Base-by-base conservation (phyloP, 1,140 invertebrate genomes). In the Lucilia cuprina region DNA sequence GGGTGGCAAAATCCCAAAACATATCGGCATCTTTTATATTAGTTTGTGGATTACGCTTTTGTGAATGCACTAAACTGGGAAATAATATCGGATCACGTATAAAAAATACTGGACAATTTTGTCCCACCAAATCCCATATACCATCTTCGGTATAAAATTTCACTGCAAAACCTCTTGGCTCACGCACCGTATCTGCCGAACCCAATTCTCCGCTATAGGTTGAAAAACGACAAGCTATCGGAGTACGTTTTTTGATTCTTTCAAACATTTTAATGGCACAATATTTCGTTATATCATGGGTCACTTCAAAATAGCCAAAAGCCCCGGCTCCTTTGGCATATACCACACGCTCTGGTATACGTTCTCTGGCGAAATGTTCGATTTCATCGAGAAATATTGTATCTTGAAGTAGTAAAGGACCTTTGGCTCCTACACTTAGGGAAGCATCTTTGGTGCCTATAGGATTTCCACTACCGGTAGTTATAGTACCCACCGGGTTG, bases 91-190 rank as follows among this genome's bases (percentile, higher is more conserved):
- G 96, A 91, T 99, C 98, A 50, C 97, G 94, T 86, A 99, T 95
- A 91, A 99, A 99, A 93, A 99, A 99, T 84, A 99, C 96, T 0
- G 98, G 98, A 0, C 97, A 99, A 89, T 99, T 99, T 91, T 99
- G 99, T 13, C 98, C 97, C 55, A 98, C 97, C 83, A 99, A 91
- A 93, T 99, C 98, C 97, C 97, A 99, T 89, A 97, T 96, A 60
- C 98, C 98, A 88, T 99, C 97, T 85, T 99, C 97, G 5, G 98
- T 98, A 91, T 99, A 99, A 89, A 99, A 97, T 90, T 99, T 99
- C 0, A 99, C 92, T 47, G 98, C 97, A 92, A 99, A 99, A 83
- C 98, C 98, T 87, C 98, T 93, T 7, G 97, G 97, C 92, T 99
- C 98, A 86, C 98, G 94, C 0, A 94, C 96, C 19, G 96, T 97